Percentiles rank a stretch among this genome's conserved stretches.
Conservation (phyloP, 2,113 vertebrate genomes). For the Cinclus cinclus region DNA sequence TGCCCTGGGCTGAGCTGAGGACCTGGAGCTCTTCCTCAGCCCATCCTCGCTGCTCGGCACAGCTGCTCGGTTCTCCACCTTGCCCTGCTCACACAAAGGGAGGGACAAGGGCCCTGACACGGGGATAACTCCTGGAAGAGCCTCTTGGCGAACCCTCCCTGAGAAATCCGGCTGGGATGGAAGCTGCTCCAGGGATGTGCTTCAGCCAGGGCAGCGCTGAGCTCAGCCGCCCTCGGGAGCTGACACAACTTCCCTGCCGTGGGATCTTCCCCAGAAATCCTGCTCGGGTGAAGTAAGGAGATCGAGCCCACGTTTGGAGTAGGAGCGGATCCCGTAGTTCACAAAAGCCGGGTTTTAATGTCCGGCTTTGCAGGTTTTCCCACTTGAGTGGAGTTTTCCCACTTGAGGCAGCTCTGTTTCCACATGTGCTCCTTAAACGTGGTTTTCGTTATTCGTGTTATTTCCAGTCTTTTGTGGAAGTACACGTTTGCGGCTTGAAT, state of each 20-base stretch:
- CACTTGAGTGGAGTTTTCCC: not conserved
- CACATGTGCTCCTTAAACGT: not conserved
- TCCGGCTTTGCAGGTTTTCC: not conserved
- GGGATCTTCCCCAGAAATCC: not conserved
- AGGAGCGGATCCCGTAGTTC: not conserved
- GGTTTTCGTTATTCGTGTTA: not conserved
- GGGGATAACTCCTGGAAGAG: not conserved
- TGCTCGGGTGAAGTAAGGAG: fast-evolving
- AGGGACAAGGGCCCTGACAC: not conserved
- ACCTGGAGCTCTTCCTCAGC: not conserved
- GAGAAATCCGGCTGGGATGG: not conserved
- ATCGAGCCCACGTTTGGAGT: not conserved
- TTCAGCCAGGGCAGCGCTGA: not conserved
- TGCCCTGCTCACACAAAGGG: not conserved
- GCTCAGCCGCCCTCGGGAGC: not conserved
- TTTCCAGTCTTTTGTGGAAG: not conserved
- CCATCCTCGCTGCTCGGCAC: fast-evolving
- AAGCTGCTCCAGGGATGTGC: not conserved
- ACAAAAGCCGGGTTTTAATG: not conserved
- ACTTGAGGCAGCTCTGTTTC: not conserved
- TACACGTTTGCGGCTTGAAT: not conserved
- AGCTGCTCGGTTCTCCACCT: not conserved
- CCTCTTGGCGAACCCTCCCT: fast-evolving
- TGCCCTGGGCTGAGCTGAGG: not conserved
- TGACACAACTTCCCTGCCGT: not conserved